Evolutionary conservation across 2,797 vertebrate genomes (phyloP), one percentile per base, ranked within the genome.

Genomic region (Enteromius mattozi): DNA sequence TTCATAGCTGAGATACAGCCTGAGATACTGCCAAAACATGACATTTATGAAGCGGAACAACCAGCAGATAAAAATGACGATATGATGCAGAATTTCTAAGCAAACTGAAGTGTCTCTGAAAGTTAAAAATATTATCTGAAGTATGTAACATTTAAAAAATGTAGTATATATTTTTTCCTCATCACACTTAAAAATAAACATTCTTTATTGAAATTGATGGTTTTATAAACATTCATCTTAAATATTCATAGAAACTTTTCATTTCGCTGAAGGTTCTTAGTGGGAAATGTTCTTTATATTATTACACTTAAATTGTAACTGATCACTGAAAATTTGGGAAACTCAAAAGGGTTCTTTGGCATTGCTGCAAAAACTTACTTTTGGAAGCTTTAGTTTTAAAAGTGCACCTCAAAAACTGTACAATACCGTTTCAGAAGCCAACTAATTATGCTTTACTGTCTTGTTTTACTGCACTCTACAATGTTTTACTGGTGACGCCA

Each of bases 21-120:
- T n/a, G 37, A 72, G 14, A 74, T 33, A 45, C 40, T 74, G 68
- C 68, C 68, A 81, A 81, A 3, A 61, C 24, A 47, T 30, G 3
- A 81, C 51, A 61, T 81, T 81, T 72, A 61, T 74, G 40, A 63
- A 47, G 69, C 27, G 16, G 40, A 74, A 74, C 59, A 75, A 51
- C 27, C 21, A 13, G 51, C 45, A 51, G 27, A 82, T 75, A 51
- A 75, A 82, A 82, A 27, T 37, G 37, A 51, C 21, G 2, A 9
- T 37, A 51, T 19, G 21, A 51, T 51, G 71, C 59, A 66, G 33
- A 27, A 51, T 82, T 65, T 82, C 65, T 82, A 47, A 27, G 12
- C 27, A 65, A 49, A 75, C 59, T 65, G n/a, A 7, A n/a, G 35
- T 33, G 30, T 59, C 12, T 72, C 17, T 59, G 7, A 59, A 40